Percentiles rank a stretch among this genome's conserved stretches.
These are phyloP conservation scores for Hydrophis major DNA, from an alignment of 2,797 vertebrate species.

Conservation along the genomic window DNA sequence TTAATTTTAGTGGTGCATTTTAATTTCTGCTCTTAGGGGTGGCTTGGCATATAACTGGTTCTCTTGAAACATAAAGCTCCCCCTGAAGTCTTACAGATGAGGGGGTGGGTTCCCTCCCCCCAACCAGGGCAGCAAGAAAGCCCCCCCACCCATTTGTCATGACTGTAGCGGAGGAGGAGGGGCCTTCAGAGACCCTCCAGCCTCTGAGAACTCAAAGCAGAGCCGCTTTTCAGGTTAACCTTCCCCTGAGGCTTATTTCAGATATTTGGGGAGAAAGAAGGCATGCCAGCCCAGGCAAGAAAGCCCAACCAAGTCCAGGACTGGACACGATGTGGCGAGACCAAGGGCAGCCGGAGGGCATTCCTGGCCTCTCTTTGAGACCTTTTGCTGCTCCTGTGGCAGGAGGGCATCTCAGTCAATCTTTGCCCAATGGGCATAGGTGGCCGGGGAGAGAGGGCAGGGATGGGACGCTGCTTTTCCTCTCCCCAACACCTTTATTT, in stretches of 20 bases:
- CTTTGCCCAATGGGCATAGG: background rate
- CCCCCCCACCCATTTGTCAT: rapidly evolving
- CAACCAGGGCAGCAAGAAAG: background rate
- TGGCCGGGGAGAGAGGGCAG: background rate
- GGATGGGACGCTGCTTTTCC: background rate
- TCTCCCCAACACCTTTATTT: background rate
- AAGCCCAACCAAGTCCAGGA: background rate
- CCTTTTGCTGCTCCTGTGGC: background rate
- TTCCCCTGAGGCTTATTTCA: background rate
- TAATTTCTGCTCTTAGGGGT: background rate
- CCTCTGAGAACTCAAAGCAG: background rate
- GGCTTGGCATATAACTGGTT: background rate
- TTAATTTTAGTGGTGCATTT: background rate
- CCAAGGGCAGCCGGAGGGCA: background rate
- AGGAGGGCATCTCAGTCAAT: background rate
- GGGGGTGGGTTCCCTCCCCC: background rate
- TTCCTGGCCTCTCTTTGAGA: background rate
- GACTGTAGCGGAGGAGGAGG: background rate
- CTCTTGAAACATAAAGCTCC: background rate
- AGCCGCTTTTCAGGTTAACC: rapidly evolving
- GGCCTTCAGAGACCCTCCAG: background rate
- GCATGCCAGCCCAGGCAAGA: background rate
- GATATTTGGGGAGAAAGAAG: background rate
- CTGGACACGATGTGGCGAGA: background rate
- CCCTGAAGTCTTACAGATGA: background rate